Evolutionary conservation across 2,888 invertebrate genomes (phyloP), one percentile per base, ranked within the genome.

Genomic region (Julus scanicus): DNA sequence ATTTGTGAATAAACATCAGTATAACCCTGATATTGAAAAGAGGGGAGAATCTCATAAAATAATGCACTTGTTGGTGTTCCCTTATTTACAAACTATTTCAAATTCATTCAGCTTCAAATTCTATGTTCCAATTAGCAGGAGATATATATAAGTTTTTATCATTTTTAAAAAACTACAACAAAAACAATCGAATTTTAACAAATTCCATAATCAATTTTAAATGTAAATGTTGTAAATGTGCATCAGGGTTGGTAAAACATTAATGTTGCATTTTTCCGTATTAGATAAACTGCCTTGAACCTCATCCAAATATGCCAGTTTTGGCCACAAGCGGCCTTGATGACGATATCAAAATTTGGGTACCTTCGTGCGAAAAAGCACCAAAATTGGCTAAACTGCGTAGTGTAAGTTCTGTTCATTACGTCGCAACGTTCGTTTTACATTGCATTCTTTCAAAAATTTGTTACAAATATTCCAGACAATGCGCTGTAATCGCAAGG

Each of bases 241-340:
- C 53, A 13, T 53, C 13, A 13, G 2, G 53, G 9, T 84, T 57
- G 48, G 44, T 39, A 13, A 87, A 88, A 49, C 13, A 4, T 9
- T 20, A 86, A 86, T 53, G 39, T 87, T 48, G n/a, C 44, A 57
- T 89, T 57, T 40, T 20, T 8, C 8, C 0, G 40, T 90, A 92
- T 6, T 92, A 97, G 96, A 96, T 97, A 0, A 99, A 98, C 93
- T 97, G 97, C 90, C 93, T 98, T 91, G 98, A 98, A 91, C 95
- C 97, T 0, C 98, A 99, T 93, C 98, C 98, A 0, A 94, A 94
- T 90, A 94, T 95, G 91, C 98, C 98, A 0, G 94, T 97, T 89
- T 93, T 99, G 90, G 98, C 98, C 15, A 97, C 98, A 2, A 96
- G 96, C 92, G 99, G 99, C 0, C 93, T 98, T 5, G 98, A 98